Conservation (phyloP, 2,888 invertebrate species). For the Drosophila mulleri region DNA sequence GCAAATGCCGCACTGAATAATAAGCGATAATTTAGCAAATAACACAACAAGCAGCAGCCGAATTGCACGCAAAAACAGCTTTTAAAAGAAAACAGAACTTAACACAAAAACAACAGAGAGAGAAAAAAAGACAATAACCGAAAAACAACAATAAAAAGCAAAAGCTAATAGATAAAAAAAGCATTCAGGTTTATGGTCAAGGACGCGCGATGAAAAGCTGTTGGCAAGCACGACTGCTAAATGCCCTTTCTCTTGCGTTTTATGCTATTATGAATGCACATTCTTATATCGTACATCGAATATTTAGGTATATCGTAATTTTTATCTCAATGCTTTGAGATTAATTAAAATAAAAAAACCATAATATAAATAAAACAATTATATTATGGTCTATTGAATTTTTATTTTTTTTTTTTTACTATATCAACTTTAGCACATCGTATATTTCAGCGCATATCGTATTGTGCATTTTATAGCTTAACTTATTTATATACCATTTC, state of each 20-base stretch:
- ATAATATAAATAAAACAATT: not conserved
- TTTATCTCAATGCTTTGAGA: not conserved
- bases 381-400: not conserved
- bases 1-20: slow-evolving; percentile 57
- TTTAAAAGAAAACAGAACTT: slow-evolving; percentile 44
- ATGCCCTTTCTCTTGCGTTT: slow-evolving; percentile 14
- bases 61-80: slow-evolving; percentile 55
- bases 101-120: slow-evolving; percentile 29
- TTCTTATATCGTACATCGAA: not conserved
- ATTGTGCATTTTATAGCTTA: too few relatives aligned
- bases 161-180: slow-evolving; percentile 4
- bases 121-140: not conserved
- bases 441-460: not conserved
- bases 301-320: not conserved
- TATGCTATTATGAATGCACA: not conserved
- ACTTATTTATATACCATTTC: too few relatives aligned
- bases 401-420: too few relatives aligned
- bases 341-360: not conserved
- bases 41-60: slow-evolving; percentile 31
- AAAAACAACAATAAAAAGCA: slow-evolving; percentile 1
- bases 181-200: slow-evolving; percentile 68
- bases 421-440: not conserved
- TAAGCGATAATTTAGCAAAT: slow-evolving; percentile 69
- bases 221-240: not conserved
- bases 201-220: slow-evolving; percentile 52